Evolutionary conservation across 2,113 vertebrate genomes (phyloP).

Genomic region (Odocoileus hemionus): DNA sequence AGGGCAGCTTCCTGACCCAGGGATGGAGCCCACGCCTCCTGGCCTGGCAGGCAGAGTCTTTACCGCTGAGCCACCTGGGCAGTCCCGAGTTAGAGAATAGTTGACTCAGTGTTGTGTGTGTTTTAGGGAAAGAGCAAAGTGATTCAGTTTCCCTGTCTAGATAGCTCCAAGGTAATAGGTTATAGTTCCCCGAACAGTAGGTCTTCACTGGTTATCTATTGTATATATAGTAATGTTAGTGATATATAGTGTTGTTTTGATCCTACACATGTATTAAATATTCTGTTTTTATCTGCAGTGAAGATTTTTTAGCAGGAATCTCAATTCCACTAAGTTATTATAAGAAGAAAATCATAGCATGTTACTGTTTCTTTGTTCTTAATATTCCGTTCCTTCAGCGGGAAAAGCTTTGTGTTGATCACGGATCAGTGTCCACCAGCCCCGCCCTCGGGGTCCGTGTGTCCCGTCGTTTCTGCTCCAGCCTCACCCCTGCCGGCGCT

Average conservation of each 20-base stretch:
- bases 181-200: fast-evolving
- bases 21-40: not conserved
- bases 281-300: not conserved
- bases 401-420: not conserved
- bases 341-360: fast-evolving
- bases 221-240: fast-evolving
- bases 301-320: not conserved
- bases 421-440: fast-evolving
- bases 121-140: not conserved
- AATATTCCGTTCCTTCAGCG: not conserved
- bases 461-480: not conserved
- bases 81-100: not conserved
- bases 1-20: not conserved
- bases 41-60: not conserved
- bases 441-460: fast-evolving
- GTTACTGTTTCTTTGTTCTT: not conserved
- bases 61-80: fast-evolving
- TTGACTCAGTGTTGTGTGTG: fast-evolving
- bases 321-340: not conserved
- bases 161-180: fast-evolving
- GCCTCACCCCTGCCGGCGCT: fast-evolving
- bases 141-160: not conserved
- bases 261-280: not conserved
- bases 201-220: fast-evolving
- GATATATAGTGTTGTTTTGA: fast-evolving